Base-by-base conservation (phyloP, 2,113 vertebrate species). In the Noturus placidus region DNA sequence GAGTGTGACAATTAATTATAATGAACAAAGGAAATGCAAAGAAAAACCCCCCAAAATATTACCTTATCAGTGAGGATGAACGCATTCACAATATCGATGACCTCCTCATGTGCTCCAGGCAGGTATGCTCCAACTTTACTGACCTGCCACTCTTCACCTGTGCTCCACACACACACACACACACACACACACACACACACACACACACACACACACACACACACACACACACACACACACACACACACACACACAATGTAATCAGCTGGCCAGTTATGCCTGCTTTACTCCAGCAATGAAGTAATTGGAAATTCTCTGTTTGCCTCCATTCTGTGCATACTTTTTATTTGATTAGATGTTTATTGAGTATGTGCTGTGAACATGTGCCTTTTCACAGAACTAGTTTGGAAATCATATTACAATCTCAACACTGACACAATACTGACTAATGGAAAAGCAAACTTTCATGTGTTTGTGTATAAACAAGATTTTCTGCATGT, bases 61-160 rank as follows among this genome's bases (percentile, higher is more conserved):
- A 97, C 97, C 96, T 98, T 98, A 89, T 98, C 97, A 0, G 97
- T 97, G 50, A 98, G 96, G 83, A 98, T 95, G 88, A 96, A 97
- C 0, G 97, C 97, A 0, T 96, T 95, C 82, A 97, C 96, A 10
- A 97, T 91, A 46, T 97, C 97, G 2, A 98, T 80, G 13, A 98
- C 97, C 70, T 98, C 97, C 78, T 98, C 97, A 1, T 97, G 96
- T 6, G 96, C 97, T 0, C 95, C 96, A 0, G 97, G 97, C 0
- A 98, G 96, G 84, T 98, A 98, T 0, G 97, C 97, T 0, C 97
- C 97, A 82, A 98, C 96, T 0, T 96, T 95, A 61, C 94, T 94
- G 83, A 98, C 96, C 90, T 97, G 93, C 97, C 97, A 98, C 91
- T 98, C 97, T 92, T 98, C 97, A 38, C 97, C 97, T 98, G 92